Percentiles rank a stretch among this genome's conserved stretches.
These are phyloP conservation scores for Drosophila subobscura DNA, from an alignment of 1,140 invertebrate genomes.

Conservation along the genomic window DNA sequence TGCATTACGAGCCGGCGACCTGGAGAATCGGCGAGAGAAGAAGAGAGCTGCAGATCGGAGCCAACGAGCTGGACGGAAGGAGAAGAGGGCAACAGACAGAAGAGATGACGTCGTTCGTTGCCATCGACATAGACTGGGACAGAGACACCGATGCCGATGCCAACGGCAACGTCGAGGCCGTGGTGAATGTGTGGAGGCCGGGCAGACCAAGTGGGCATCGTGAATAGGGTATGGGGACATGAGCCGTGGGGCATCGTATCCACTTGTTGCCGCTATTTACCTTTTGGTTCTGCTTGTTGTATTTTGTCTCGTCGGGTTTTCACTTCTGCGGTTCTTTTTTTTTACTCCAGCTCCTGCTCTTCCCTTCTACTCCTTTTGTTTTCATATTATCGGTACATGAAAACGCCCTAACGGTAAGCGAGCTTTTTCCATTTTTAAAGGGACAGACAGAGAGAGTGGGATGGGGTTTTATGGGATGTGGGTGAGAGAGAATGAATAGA, in stretches of 20 bases:
- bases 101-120: slow-evolving; percentile 53
- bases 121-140: slow-evolving; percentile 41
- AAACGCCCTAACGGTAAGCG: slow-evolving; percentile 37
- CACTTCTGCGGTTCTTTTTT: slow-evolving; percentile 51
- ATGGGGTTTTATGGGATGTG: too few species aligned
- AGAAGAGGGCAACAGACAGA: slow-evolving; percentile 16
- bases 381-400: slow-evolving; percentile 27
- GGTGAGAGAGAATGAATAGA: too few species aligned
- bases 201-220: slow-evolving; percentile 35
- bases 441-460: too few species aligned
- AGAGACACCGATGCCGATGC: slow-evolving; percentile 15
- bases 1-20: slow-evolving; percentile 59
- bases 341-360: slow-evolving; percentile 8
- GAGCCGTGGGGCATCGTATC: slow-evolving; percentile 62
- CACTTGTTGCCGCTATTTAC: slow-evolving; percentile 78
- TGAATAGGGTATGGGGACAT: slow-evolving; percentile 23
- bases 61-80: neutral
- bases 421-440: neutral
- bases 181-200: slow-evolving; percentile 49
- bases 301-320: slow-evolving; percentile 58
- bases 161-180: slow-evolving; percentile 45
- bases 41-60: slow-evolving; percentile 1
- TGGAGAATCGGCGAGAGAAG: slow-evolving; percentile 12
- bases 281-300: slow-evolving; percentile 69
- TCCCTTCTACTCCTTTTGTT: neutral